These are phyloP conservation scores for Macrochelys suwanniensis DNA, from an alignment of 2,797 vertebrate genomes.

Conservation along the genomic window DNA sequence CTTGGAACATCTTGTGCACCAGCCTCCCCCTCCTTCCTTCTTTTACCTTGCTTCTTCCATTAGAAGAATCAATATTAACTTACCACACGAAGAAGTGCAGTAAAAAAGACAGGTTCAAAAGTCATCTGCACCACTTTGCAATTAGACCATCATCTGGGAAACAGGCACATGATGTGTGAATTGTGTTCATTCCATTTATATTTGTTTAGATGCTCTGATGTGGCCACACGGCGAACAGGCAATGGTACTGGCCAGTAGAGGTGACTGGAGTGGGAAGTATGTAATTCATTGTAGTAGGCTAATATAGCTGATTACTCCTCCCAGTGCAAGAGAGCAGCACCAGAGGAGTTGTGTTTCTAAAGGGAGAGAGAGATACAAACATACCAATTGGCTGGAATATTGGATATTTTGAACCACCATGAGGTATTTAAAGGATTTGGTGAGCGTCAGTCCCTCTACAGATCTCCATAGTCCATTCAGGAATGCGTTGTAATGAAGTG, in stretches of 20 bases:
- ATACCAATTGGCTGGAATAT: background rate
- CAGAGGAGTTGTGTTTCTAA: background rate
- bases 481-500: background rate
- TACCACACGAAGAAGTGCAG: background rate
- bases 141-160: background rate
- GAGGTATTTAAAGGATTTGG: background rate
- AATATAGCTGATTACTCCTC: background rate
- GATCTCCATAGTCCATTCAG: background rate
- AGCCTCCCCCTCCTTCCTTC: background rate
- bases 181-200: background rate
- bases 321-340: background rate
- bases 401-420: background rate
- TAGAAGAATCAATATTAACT: background rate
- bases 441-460: background rate
- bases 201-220: background rate
- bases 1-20: background rate
- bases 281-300: background rate
- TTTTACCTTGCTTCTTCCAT: background rate
- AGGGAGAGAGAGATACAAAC: background rate
- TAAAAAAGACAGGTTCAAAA: background rate
- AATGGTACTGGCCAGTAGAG: background rate
- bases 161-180: background rate
- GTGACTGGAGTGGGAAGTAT: background rate
- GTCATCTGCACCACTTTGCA: background rate
- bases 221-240: background rate